Conservation (phyloP, 2,113 vertebrate genomes). For the Alces alces region DNA sequence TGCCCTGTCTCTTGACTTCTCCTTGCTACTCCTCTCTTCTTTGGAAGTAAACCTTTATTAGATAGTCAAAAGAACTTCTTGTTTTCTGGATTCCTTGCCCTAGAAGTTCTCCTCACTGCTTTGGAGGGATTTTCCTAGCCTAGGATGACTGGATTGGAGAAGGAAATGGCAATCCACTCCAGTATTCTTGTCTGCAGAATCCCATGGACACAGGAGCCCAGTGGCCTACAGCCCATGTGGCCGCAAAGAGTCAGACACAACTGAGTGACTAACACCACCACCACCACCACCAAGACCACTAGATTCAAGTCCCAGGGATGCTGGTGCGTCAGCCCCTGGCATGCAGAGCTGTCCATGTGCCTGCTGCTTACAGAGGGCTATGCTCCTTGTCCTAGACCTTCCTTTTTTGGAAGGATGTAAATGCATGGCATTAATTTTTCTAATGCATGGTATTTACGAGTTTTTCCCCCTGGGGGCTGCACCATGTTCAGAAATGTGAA, state of each 20-base stretch:
- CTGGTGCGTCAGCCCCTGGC: background rate
- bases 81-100: background rate
- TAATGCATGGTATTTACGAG: conserved; percentile 23
- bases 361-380: background rate
- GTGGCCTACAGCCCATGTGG: background rate
- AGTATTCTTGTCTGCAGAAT: background rate
- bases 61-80: background rate
- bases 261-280: background rate
- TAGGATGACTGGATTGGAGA: background rate
- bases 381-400: background rate
- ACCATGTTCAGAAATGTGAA: conserved; percentile 39
- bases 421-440: background rate
- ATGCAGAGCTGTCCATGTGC: background rate
- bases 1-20: background rate
- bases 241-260: background rate
- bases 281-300: background rate
- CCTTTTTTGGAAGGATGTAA: background rate
- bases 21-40: background rate
- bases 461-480: background rate
- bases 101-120: background rate
- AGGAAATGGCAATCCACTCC: background rate
- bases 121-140: background rate
- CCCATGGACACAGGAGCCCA: background rate
- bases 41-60: background rate
- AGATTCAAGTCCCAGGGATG: background rate